These are phyloP conservation scores for Drosophila novamexicana DNA, from an alignment of 1,140 invertebrate species.

Conservation along the genomic window DNA sequence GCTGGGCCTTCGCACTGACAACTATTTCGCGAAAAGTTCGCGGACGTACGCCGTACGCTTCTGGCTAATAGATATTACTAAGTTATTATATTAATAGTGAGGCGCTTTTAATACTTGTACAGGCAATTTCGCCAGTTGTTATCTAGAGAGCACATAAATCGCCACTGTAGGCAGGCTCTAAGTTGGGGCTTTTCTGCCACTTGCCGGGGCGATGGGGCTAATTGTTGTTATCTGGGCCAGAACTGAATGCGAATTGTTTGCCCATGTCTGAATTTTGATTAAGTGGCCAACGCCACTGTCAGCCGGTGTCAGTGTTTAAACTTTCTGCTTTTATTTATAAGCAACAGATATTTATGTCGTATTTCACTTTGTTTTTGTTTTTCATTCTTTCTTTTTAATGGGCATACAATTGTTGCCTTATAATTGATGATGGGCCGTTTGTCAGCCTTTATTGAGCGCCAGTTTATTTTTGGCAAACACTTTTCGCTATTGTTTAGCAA, in stretches of 20 bases:
- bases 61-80: slow-evolving; percentile 78
- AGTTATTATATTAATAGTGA: slow-evolving; percentile 79
- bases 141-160: slow-evolving; percentile 52
- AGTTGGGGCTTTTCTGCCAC: slow-evolving; percentile 47
- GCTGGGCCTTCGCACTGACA: slow-evolving; percentile 58
- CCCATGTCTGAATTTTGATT: slow-evolving; percentile 73
- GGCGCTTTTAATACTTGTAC: slow-evolving; percentile 76
- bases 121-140: slow-evolving; percentile 61
- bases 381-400: neutral
- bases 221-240: slow-evolving; percentile 69
- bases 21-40: slow-evolving; percentile 61
- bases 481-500: slow-evolving; percentile 13
- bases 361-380: slow-evolving; percentile 31
- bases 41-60: slow-evolving; percentile 30
- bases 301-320: slow-evolving; percentile 45
- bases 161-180: slow-evolving; percentile 24
- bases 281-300: slow-evolving; percentile 66
- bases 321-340: slow-evolving; percentile 55
- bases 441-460: slow-evolving; percentile 44
- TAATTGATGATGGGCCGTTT: slow-evolving; percentile 66
- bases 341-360: slow-evolving; percentile 59
- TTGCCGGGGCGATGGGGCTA: slow-evolving; percentile 47
- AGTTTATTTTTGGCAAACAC: slow-evolving; percentile 47
- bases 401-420: slow-evolving; percentile 5
- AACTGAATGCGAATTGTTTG: slow-evolving; percentile 67